Evolutionary conservation across 2,797 vertebrate species (phyloP).

Genomic region (Benthosema pterotum): DNA sequence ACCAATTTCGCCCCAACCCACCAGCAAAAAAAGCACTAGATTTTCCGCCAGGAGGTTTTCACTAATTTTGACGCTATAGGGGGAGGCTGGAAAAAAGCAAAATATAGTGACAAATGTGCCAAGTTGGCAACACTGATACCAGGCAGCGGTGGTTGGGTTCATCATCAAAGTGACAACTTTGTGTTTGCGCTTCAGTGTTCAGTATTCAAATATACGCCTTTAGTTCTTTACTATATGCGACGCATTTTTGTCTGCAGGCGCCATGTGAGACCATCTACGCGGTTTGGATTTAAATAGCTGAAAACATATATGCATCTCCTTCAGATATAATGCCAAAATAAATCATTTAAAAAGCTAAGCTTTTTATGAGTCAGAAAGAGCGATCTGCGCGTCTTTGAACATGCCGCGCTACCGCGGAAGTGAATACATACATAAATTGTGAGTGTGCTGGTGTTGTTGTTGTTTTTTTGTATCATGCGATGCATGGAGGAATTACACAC

Average conservation of each 20-base stretch:
- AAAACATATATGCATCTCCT: conserved; percentile 61
- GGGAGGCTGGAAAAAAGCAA: too few relatives aligned
- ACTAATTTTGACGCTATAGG: too few relatives aligned
- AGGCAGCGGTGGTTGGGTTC: background rate
- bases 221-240: too few relatives aligned
- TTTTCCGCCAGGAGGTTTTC: too few relatives aligned
- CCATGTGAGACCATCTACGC: conserved; percentile 9
- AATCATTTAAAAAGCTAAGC: conserved; percentile 77
- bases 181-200: conserved; percentile 42
- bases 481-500: conserved; percentile 59
- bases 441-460: too few relatives aligned
- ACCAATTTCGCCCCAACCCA: too few relatives aligned
- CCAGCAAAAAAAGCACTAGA: too few relatives aligned
- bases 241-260: background rate
- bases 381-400: conserved; percentile 73
- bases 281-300: conserved; percentile 63
- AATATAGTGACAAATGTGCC: too few relatives aligned
- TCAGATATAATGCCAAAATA: conserved; percentile 64
- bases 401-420: conserved; percentile 58
- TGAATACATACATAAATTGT: conserved; percentile 74
- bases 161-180: conserved; percentile 31
- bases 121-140: too few relatives aligned
- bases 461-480: conserved; percentile 29
- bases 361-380: conserved; percentile 64
- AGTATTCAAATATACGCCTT: too few relatives aligned